phyloP scores from a whole-genome alignment of 2,113 vertebrate genomes.

The Trochalopteron elliotii region DNA sequence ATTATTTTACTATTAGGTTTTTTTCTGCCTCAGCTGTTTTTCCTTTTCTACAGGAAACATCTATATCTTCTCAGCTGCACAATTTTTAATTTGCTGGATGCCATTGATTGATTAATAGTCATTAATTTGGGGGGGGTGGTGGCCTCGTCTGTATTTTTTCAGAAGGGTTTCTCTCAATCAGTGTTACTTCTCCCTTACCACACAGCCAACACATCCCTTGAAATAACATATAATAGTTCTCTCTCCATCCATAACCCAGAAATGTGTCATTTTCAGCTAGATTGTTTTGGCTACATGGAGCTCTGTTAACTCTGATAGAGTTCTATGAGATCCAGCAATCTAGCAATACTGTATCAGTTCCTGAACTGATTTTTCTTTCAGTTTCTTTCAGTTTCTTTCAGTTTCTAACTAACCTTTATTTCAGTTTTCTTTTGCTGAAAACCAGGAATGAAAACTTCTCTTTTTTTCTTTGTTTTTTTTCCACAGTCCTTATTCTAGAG shows the following conservation, averaged over 20 bases:
- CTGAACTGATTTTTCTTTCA: neutral
- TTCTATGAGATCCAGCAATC: neutral
- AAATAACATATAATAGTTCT: neutral
- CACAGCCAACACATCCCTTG: neutral
- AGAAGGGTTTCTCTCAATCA: neutral
- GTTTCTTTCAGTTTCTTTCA: neutral
- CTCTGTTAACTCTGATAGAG: neutral
- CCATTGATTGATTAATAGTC: neutral
- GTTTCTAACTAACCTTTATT: neutral
- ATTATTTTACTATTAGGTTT: neutral
- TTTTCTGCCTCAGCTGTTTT: neutral
- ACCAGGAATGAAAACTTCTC: neutral
- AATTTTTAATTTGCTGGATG: neutral
- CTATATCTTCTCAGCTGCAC: neutral
- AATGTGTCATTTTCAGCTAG: neutral
- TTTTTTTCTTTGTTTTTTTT: neutral
- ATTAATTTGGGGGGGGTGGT: rapidly evolving
- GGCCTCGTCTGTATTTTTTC: neutral
- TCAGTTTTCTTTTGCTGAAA: neutral
- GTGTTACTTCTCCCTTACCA: neutral
- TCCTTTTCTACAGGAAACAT: neutral
- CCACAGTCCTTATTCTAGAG: neutral
- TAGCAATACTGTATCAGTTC: neutral
- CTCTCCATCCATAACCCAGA: neutral
- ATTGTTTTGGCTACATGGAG: neutral